phyloP scores from a whole-genome alignment of 2,797 vertebrate genomes.

The Momotus momota region DNA sequence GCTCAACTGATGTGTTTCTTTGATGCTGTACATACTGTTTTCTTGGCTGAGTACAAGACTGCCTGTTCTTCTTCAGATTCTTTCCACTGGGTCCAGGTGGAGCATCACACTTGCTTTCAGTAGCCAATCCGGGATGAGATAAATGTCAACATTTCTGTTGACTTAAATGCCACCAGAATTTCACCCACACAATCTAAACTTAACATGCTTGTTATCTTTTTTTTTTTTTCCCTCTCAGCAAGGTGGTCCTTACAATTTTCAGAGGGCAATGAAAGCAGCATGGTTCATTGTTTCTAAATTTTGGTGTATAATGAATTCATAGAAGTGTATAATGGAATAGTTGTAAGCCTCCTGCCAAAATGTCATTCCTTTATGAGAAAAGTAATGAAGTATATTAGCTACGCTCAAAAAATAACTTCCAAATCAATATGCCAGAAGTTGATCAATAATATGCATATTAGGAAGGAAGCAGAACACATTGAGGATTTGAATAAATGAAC shows the following conservation, averaged over 20 bases:
- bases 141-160: not conserved
- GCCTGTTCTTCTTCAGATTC: not conserved
- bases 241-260: not conserved
- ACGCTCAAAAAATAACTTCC: not conserved
- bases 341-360: not conserved
- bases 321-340: not conserved
- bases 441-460: not conserved
- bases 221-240: not conserved
- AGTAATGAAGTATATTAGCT: not conserved
- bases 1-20: not conserved
- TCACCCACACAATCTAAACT: slow-evolving; percentile 10
- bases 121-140: not conserved
- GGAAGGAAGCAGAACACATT: not conserved
- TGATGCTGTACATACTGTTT: not conserved
- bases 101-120: not conserved
- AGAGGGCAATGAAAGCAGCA: not conserved
- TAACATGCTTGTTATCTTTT: not conserved
- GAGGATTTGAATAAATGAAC: not conserved
- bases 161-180: not conserved
- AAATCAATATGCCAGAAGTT: not conserved
- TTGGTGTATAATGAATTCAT: not conserved
- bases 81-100: not conserved
- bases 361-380: not conserved
- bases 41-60: not conserved
- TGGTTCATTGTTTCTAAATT: not conserved